phyloP scores from a whole-genome alignment of 2,888 invertebrate species.

The Drosophila melanosoma region DNA sequence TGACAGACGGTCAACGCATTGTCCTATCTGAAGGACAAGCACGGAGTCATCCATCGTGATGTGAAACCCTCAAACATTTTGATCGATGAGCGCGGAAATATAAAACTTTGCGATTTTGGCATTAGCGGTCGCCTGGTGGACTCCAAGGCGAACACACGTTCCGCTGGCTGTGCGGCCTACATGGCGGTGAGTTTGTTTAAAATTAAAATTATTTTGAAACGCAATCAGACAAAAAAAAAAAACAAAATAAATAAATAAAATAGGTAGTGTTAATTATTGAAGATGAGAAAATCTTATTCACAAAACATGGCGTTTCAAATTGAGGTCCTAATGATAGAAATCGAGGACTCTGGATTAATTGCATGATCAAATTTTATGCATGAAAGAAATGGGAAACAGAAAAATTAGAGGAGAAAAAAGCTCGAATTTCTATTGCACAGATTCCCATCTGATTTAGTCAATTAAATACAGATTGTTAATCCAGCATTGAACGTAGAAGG shows the following conservation, averaged over 20 bases:
- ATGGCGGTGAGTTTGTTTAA: constrained; percentile 92
- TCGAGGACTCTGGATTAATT: background rate
- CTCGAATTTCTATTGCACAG: background rate
- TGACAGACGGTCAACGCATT: constrained; percentile 96
- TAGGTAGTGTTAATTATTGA: background rate
- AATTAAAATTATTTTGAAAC: background rate
- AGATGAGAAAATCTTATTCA: background rate
- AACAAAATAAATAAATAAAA: background rate
- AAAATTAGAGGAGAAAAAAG: background rate
- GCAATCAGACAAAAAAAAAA: background rate
- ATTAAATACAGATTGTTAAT: background rate
- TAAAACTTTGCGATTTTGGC: constrained; percentile 99
- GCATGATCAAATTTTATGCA: background rate
- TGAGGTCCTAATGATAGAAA: background rate
- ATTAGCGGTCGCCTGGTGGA: constrained; percentile 99
- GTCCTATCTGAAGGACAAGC: constrained; percentile 98
- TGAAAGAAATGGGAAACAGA: background rate
- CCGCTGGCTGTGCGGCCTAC: constrained; percentile 99
- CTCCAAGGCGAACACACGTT: constrained; percentile 98
- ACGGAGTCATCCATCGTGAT: constrained; percentile 98
- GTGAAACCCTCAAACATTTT: constrained; percentile 99
- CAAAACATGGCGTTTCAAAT: background rate
- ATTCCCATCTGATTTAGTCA: background rate
- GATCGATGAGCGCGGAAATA: constrained; percentile 96
- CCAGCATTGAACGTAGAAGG: background rate